phyloP scores from a whole-genome alignment of 1,140 invertebrate genomes.

The Leptoteleia sp. region DNA sequence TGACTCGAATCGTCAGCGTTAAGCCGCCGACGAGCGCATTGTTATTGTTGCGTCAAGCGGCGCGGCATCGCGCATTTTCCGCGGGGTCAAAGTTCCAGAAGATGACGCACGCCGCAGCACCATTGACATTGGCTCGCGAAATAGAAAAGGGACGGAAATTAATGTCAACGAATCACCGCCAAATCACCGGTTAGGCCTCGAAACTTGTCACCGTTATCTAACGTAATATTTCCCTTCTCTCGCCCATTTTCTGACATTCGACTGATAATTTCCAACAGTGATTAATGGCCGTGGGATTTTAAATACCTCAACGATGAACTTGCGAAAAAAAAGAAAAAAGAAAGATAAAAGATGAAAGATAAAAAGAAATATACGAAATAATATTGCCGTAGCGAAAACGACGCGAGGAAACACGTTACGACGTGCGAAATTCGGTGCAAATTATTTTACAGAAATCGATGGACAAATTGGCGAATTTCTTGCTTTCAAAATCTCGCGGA shows the following conservation, averaged over 20 bases:
- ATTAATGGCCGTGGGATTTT: constrained; percentile 21
- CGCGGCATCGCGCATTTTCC: constrained; percentile 34
- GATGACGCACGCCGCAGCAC: constrained; percentile 33
- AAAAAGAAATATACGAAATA: no score
- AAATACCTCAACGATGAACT: constrained; percentile 21
- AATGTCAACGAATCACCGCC: not conserved
- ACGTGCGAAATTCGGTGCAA: constrained; percentile 3
- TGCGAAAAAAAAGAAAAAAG: constrained; percentile 16
- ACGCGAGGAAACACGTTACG: not conserved
- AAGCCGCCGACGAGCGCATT: constrained; percentile 41
- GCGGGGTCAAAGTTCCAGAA: constrained; percentile 49
- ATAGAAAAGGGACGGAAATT: constrained; percentile 6
- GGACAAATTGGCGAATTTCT: not conserved
- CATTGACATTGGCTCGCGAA: constrained; percentile 6
- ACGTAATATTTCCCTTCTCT: not conserved
- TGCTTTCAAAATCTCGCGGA: not conserved
- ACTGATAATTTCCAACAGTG: constrained; percentile 11
- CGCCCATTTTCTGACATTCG: not conserved
- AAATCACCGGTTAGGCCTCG: not conserved
- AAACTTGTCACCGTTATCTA: constrained; percentile 3
- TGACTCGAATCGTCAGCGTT: constrained; percentile 45
- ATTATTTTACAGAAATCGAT: not conserved
- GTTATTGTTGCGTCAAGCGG: constrained; percentile 26
- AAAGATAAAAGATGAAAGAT: no score
- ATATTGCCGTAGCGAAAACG: not conserved